Evolutionary conservation across 2,888 invertebrate species (phyloP).

Genomic region (Caenorhabditis sp.): DNA sequence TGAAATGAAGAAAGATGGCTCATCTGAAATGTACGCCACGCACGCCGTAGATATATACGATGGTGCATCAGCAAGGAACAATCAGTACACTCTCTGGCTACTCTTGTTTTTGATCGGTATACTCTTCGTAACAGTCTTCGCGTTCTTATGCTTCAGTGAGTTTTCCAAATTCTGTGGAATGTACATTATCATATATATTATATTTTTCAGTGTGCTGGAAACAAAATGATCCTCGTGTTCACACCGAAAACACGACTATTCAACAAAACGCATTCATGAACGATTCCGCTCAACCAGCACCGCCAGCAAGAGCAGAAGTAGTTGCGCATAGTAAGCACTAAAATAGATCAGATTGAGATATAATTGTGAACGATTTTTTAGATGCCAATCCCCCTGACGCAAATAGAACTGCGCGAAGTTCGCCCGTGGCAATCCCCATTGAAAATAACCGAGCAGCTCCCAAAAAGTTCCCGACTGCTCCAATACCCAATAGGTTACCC

Average conservation of each 20-base stretch:
- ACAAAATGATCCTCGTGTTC: slow-evolving; percentile 52
- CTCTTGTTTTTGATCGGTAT: slow-evolving; percentile 55
- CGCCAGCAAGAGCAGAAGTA: slow-evolving; percentile 9
- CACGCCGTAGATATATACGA: slow-evolving; percentile 32
- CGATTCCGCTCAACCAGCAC: slow-evolving; percentile 12
- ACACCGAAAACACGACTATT: slow-evolving; percentile 34
- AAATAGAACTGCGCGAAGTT: slow-evolving; percentile 1
- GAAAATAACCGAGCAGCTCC: slow-evolving; percentile 40
- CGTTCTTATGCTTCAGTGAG: slow-evolving; percentile 61
- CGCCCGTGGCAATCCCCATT: slow-evolving; percentile 12
- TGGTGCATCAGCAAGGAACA: slow-evolving; percentile 11
- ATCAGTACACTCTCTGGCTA: slow-evolving; percentile 37
- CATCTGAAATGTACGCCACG: slow-evolving; percentile 6
- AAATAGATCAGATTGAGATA: too few relatives aligned
- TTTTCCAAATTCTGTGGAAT: background rate
- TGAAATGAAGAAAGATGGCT: slow-evolving; percentile 58
- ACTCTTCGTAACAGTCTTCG: slow-evolving; percentile 37
- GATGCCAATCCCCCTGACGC: background rate
- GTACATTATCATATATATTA: too few relatives aligned
- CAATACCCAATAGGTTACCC: slow-evolving; percentile 43
- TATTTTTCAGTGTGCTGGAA: slow-evolving; percentile 60
- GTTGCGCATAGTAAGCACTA: slow-evolving; percentile 17
- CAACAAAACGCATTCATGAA: slow-evolving; percentile 61
- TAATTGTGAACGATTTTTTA: too few relatives aligned
- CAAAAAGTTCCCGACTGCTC: slow-evolving; percentile 47